phyloP scores from a whole-genome alignment of 2,113 vertebrate species.

The Chlorodrepanis virens region DNA sequence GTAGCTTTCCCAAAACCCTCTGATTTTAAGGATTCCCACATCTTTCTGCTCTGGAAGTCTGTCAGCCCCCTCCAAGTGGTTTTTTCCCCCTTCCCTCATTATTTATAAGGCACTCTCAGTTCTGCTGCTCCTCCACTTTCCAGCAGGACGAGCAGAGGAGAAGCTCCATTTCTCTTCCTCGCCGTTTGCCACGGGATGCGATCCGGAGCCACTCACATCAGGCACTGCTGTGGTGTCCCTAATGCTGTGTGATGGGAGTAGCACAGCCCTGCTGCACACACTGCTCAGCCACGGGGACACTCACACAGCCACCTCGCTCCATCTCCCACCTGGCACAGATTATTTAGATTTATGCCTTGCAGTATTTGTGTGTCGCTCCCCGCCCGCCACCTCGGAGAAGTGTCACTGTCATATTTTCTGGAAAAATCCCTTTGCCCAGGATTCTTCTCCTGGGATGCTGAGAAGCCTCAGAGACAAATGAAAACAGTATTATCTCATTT shows the following conservation, averaged over 20 bases:
- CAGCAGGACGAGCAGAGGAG: not conserved
- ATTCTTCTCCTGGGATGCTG: no score
- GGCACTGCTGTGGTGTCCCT: constrained; percentile 32
- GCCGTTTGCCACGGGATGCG: not conserved
- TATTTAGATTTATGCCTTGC: constrained; percentile 15
- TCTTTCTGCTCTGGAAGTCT: not conserved
- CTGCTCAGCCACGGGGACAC: not conserved
- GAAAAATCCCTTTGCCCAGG: no score
- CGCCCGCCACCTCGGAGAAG: not conserved
- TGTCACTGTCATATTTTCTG: no score
- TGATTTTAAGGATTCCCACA: no score
- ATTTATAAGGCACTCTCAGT: not conserved
- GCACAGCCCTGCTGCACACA: not conserved
- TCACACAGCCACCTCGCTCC: not conserved
- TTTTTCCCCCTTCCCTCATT: not conserved
- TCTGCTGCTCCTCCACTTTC: not conserved
- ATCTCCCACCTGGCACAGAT: not conserved
- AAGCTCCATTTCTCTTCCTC: constrained; percentile 39
- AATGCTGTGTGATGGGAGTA: not conserved
- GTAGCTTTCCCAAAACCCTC: no score
- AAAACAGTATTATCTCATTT: no score
- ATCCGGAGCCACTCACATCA: constrained; percentile 50
- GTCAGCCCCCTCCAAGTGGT: not conserved
- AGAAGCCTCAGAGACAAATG: no score
- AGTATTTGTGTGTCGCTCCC: not conserved